These are phyloP conservation scores for Phengaris arion DNA, from an alignment of 2,888 invertebrate species.

Conservation along the genomic window DNA sequence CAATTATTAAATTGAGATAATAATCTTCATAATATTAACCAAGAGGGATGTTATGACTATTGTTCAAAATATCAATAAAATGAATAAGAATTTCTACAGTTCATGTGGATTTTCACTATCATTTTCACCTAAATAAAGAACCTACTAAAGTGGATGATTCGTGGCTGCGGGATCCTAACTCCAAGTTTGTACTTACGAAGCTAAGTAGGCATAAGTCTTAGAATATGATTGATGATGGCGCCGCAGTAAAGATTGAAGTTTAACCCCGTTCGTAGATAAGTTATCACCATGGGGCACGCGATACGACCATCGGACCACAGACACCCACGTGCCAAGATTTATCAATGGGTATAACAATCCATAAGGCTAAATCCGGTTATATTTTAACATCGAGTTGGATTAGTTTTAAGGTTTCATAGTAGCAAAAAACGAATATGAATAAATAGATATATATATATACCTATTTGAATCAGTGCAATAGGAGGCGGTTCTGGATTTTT, in stretches of 20 bases:
- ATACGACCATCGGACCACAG: neutral
- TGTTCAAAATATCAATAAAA: too few species aligned
- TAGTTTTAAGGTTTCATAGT: neutral
- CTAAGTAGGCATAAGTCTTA: neutral
- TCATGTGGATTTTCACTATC: too few species aligned
- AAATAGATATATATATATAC: neutral
- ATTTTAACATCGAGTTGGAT: neutral
- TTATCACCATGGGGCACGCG: neutral
- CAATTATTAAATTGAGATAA: too few species aligned
- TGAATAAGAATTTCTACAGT: too few species aligned
- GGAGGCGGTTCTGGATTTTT: neutral
- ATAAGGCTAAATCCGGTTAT: neutral
- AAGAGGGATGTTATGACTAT: too few species aligned
- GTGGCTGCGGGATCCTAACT: neutral
- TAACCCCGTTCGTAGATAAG: constrained; percentile 12
- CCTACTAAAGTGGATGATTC: neutral
- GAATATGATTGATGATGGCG: constrained; percentile 12
- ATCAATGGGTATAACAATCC: constrained; percentile 4
- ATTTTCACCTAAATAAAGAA: too few species aligned
- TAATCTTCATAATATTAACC: too few species aligned
- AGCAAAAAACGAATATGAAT: neutral
- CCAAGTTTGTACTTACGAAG: neutral
- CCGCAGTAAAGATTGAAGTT: constrained; percentile 9
- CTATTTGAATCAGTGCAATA: neutral
- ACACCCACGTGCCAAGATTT: constrained; percentile 3